Evolutionary conservation across 1,140 invertebrate genomes (phyloP), one percentile per base, ranked within the genome.

Genomic region (Drosophila ironensis): DNA sequence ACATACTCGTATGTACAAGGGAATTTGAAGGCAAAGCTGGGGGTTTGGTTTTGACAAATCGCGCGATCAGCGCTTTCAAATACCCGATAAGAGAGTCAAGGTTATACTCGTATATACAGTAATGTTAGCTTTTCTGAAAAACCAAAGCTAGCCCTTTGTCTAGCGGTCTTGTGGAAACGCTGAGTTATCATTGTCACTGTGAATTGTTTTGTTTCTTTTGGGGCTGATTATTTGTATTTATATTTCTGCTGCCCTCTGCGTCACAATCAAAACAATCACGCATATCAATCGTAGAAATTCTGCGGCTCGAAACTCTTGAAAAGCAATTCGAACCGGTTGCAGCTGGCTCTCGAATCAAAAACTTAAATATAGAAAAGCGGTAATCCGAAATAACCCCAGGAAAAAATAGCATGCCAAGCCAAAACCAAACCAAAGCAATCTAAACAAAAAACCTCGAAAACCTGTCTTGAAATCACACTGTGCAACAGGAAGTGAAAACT

Each of bases 261-360:
- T 47, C 59, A 63, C 56, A 61, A 61, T 47, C 40, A 38, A 47
- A 60, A 61, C 56, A 63, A 61, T 38, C 19, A 38, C 56, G 54
- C 54, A 61, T 61, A 63, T 28, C 17, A 61, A 47, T 61, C 41
- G 57, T 19, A 22, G 30, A 38, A 22, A 35, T 61, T 45, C 56
- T 37, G 17, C 35, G 12, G 28, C 37, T 61, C 30, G 54, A 56
- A 17, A 25, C 35, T 30, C 53, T 28, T 27, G 56, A 12, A 59
- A 56, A 60, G 56, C 56, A 38, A 22, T 47, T 12, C 19, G 56
- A 63, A 63, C 59, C 59, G 59, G 59, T 63, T 40, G 56, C 24
- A 60, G 8, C 40, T 30, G 40, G 28, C 1, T n/a, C 28, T n/a
- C 4, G 9, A 25, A 60, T 45, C 25, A 14, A 37, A 47, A 61